Conservation (phyloP, 92 coral and sea anemone species). For the Porites evermanni region DNA sequence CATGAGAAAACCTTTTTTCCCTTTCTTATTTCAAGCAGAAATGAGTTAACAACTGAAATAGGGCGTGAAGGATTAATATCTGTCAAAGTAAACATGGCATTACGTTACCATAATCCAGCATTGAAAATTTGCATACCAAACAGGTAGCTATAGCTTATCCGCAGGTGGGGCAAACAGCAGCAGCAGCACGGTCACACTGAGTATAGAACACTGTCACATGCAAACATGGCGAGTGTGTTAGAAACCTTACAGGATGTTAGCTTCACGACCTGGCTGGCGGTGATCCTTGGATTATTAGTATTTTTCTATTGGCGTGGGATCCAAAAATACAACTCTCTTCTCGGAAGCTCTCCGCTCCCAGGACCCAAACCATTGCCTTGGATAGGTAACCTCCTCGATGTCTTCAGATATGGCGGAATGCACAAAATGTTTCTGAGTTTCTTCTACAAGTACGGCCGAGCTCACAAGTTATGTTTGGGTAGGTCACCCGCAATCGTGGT, state of each 20-base stretch:
- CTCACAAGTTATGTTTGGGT: slow-evolving; percentile 70
- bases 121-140: too few species aligned
- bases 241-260: slow-evolving; percentile 7
- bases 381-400: slow-evolving; percentile 76
- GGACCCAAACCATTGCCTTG: slow-evolving; percentile 83
- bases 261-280: slow-evolving; percentile 30
- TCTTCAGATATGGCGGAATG: slow-evolving; percentile 72
- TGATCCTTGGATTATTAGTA: slow-evolving; percentile 36
- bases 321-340: slow-evolving; percentile 47
- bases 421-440: slow-evolving; percentile 72
- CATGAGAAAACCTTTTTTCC: too few species aligned
- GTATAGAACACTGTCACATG: not conserved
- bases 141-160: too few species aligned
- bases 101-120: too few species aligned
- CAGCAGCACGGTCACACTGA: too few species aligned
- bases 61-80: too few species aligned
- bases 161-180: too few species aligned
- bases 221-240: slow-evolving; percentile 9
- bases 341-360: slow-evolving; percentile 52
- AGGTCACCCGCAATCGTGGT: slow-evolving; percentile 65
- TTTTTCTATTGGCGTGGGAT: slow-evolving; percentile 74
- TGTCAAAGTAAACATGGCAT: too few species aligned
- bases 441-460: slow-evolving; percentile 79
- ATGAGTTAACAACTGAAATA: too few species aligned
- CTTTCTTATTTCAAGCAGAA: too few species aligned